Conservation (phyloP, 30 jellyfish, hydroid and myxozoan species). For the Cassiopea andromeda region DNA sequence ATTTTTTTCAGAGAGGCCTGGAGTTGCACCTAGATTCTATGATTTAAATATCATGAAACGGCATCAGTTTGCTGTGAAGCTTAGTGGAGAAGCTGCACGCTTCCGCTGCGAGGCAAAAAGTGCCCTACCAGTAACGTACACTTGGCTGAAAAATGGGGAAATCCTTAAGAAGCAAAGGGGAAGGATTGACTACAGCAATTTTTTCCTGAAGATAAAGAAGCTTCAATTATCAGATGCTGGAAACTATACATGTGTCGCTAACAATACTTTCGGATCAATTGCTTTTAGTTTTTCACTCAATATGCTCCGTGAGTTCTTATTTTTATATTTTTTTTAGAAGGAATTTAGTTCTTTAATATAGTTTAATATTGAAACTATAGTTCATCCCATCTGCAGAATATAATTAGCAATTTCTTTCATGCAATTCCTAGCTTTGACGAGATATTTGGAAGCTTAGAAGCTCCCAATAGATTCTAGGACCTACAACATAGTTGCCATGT, state of each 20-base stretch:
- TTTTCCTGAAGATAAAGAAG: slow-evolving; percentile 22
- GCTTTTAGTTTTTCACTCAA: slow-evolving; percentile 79
- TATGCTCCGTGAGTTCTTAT: slow-evolving; percentile 55
- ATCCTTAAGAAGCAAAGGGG: slow-evolving; percentile 38
- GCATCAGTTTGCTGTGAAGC: slow-evolving; percentile 65
- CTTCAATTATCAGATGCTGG: slow-evolving; percentile 73
- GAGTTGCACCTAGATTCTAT: slow-evolving; percentile 74
- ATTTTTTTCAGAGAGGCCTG: slow-evolving; percentile 13
- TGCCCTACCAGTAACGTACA: slow-evolving; percentile 61
- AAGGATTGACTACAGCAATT: slow-evolving; percentile 22
- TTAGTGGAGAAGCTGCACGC: slow-evolving; percentile 59
- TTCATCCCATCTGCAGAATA: too few species aligned
- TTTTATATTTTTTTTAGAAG: not conserved
- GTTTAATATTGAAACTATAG: too few species aligned
- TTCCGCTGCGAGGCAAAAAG: slow-evolving; percentile 82
- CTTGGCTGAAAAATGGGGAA: slow-evolving; percentile 85
- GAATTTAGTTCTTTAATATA: not conserved
- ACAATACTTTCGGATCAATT: slow-evolving; percentile 69
- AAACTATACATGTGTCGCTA: slow-evolving; percentile 83
- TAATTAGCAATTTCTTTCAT: too few species aligned
- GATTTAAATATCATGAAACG: slow-evolving; percentile 77
- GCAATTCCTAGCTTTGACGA: too few species aligned
- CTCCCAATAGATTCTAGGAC: too few species aligned
- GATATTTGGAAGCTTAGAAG: too few species aligned
- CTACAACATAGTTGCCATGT: too few species aligned